A percentile compares a stretch with the other conserved stretches of the same genome.
These are phyloP conservation scores for Circaetus cinerascens DNA, from an alignment of 2,113 vertebrate genomes.

Conservation along the genomic window DNA sequence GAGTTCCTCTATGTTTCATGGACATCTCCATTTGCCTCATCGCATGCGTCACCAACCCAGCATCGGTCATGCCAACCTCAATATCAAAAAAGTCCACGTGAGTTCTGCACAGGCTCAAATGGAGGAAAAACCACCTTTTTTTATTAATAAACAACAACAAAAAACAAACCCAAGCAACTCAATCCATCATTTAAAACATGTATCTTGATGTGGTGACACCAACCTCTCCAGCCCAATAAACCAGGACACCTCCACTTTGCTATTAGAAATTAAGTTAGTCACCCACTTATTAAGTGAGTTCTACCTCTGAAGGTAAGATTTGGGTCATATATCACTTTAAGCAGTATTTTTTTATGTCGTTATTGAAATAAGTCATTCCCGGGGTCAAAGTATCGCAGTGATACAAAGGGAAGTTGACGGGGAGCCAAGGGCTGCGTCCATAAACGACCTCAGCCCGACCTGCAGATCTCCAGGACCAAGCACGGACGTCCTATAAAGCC, in stretches of 20 bases:
- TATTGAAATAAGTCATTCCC: background rate
- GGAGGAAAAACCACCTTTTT: background rate
- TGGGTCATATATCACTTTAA: background rate
- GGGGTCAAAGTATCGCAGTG: background rate
- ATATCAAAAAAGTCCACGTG: background rate
- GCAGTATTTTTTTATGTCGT: background rate
- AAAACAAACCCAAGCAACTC: background rate
- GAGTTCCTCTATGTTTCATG: background rate
- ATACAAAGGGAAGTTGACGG: background rate
- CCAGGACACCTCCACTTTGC: background rate
- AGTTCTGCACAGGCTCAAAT: background rate
- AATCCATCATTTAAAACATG: too few relatives aligned
- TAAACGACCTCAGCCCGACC: background rate
- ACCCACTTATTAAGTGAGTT: background rate
- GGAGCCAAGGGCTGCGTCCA: background rate
- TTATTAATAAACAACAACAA: background rate
- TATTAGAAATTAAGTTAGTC: background rate
- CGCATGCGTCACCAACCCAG: fast-evolving
- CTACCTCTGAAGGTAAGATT: background rate
- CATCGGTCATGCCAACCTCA: background rate
- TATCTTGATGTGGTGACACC: background rate
- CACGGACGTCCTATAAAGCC: background rate
- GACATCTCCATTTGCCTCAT: background rate
- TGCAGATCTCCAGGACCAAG: background rate
- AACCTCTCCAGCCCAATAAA: background rate